These are phyloP conservation scores for Musca vetustissima DNA, from an alignment of 1,140 invertebrate genomes.

Conservation along the genomic window DNA sequence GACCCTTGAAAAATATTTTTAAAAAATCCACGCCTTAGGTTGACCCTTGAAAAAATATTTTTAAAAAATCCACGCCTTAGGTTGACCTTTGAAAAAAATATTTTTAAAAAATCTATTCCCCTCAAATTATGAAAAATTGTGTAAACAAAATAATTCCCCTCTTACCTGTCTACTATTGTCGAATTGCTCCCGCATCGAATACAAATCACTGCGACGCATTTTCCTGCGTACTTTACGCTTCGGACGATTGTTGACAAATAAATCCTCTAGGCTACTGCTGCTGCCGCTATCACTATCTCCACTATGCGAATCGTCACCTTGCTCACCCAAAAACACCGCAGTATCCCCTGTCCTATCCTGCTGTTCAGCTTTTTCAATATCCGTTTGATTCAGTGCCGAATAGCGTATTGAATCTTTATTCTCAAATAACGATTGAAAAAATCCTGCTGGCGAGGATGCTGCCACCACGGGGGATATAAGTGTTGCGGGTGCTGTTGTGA, in stretches of 20 bases:
- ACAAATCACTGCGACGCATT: slow-evolving; percentile 15
- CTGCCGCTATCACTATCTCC: background rate
- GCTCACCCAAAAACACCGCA: no score
- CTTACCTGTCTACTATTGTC: slow-evolving; percentile 25
- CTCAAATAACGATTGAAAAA: background rate
- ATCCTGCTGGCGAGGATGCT: background rate
- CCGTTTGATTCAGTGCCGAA: slow-evolving; percentile 18
- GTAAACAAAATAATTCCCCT: no score
- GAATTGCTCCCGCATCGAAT: slow-evolving; percentile 26
- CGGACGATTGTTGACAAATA: slow-evolving; percentile 12
- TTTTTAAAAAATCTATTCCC: no score
- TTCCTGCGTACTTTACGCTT: slow-evolving; percentile 15
- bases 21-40: no score
- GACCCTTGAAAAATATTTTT: no score
- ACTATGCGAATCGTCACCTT: no score
- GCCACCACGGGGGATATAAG: no score
- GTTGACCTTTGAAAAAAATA: no score
- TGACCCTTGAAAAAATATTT: no score
- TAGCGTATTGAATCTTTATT: slow-evolving; percentile 6
- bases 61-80: no score
- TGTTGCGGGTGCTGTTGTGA: background rate
- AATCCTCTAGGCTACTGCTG: slow-evolving; percentile 22
- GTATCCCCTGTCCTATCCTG: no score
- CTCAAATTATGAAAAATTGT: no score
- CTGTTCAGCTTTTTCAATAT: background rate